Conservation (phyloP, 2,797 vertebrate species). For the Gastrophryne carolinensis region DNA sequence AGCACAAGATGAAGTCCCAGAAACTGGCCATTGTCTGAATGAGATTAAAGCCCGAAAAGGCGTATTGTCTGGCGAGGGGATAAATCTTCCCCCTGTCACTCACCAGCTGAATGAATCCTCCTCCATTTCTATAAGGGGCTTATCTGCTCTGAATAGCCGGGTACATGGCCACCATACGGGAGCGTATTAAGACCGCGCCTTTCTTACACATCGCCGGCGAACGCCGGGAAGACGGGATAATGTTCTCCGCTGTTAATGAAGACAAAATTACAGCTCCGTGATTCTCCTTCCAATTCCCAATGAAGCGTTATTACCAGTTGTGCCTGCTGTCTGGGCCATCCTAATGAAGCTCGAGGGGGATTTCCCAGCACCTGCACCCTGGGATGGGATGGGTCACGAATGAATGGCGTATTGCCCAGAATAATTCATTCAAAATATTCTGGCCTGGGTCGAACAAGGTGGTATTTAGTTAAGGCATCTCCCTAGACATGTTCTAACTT, state of each 20-base stretch:
- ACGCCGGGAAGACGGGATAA: constrained; percentile 60
- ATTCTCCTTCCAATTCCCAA: background rate
- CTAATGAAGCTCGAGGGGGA: too few relatives aligned
- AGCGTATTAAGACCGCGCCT: constrained; percentile 82
- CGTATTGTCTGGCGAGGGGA: constrained; percentile 91
- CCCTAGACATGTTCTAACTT: too few relatives aligned
- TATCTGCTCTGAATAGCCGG: constrained; percentile 98
- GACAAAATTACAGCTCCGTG: background rate
- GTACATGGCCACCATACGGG: constrained; percentile 87
- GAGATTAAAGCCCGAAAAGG: constrained; percentile 98
- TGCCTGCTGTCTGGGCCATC: background rate
- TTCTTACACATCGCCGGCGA: constrained; percentile 73
- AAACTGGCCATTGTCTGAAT: constrained; percentile 89
- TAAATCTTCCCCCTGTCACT: constrained; percentile 99
- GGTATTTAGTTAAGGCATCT: too few relatives aligned
- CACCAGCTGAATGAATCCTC: constrained; percentile 97
- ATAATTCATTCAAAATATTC: too few relatives aligned
- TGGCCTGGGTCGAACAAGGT: too few relatives aligned
- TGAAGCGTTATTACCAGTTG: background rate
- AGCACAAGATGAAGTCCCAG: constrained; percentile 81
- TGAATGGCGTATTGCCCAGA: too few relatives aligned
- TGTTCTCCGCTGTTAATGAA: constrained; percentile 59
- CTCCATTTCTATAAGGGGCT: constrained; percentile 94
- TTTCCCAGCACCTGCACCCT: too few relatives aligned
- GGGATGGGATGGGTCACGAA: too few relatives aligned